Evolutionary conservation across 2,888 invertebrate genomes (phyloP).

Genomic region (Hecatera dysodea): DNA sequence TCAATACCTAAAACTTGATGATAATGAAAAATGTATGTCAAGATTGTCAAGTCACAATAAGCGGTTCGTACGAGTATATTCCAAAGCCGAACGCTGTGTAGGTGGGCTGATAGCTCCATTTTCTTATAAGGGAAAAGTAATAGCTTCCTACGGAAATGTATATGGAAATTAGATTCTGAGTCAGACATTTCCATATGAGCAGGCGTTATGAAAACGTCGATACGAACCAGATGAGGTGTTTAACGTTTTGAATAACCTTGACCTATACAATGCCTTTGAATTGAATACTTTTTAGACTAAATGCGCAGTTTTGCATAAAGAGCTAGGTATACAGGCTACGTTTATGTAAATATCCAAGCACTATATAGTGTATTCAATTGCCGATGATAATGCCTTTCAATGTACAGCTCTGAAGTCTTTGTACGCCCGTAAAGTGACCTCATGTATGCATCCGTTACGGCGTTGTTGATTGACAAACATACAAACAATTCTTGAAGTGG

Average conservation of each 20-base stretch:
- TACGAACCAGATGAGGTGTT: slow-evolving; percentile 29
- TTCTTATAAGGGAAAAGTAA: slow-evolving; percentile 37
- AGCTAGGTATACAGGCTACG: neutral
- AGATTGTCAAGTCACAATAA: slow-evolving; percentile 16
- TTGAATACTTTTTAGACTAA: slow-evolving; percentile 3
- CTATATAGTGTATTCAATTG: neutral
- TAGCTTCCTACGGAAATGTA: slow-evolving; percentile 27
- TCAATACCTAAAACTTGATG: neutral
- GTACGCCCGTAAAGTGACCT: neutral
- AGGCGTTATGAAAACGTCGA: slow-evolving; percentile 25
- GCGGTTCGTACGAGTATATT: neutral
- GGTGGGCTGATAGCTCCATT: slow-evolving; percentile 30
- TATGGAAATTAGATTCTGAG: slow-evolving; percentile 40
- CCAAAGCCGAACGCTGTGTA: slow-evolving; percentile 25
- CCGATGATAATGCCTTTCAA: neutral
- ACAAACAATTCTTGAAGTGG: slow-evolving; percentile 13
- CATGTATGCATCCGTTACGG: neutral
- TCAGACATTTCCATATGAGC: slow-evolving; percentile 30
- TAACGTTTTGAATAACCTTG: slow-evolving; percentile 44
- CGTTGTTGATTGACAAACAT: slow-evolving; percentile 9
- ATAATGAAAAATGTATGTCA: slow-evolving; percentile 35
- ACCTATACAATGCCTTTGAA: slow-evolving; percentile 32
- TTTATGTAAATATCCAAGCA: neutral
- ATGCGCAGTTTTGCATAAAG: slow-evolving; percentile 13
- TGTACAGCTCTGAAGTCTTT: neutral